Base-by-base conservation (phyloP, 2,888 invertebrate species). In the Drosophila kanekoi region DNA sequence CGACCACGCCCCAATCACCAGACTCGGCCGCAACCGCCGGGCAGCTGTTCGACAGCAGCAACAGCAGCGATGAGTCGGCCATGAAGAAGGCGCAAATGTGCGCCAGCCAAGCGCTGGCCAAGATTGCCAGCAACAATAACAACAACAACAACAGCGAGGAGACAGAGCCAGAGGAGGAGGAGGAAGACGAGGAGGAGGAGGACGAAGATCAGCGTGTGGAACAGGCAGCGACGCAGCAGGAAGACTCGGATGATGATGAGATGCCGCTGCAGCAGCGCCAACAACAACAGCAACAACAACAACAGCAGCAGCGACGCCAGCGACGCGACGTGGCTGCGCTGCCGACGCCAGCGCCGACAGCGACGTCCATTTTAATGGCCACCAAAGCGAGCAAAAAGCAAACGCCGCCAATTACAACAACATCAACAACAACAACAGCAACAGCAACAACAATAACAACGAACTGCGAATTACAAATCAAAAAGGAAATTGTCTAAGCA, bases 31-130 rank as follows among this genome's bases (percentile, higher is more conserved):
- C 90, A 66, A 90, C 87, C 52, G 90, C 91, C 8, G 91, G 90
- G 3, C 91, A 90, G 74, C 81, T 91, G 70, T 91, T 91, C 64
- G 91, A 91, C 61, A 91, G 90, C 82, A 91, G 91, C 82, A 90
- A 89, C 70, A 91, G 91, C 77, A 91, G 90, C 79, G 91, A 91
- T 53, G 91, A 81, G 53, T 79, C 78, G 16, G 87, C 88, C 16
- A 87, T 90, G 90, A 90, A 90, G 43, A 87, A 91, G 73, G 88
- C 91, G 14, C 90, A 91, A 72, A 80, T 90, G 79, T 89, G 90
- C 18, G 90, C 90, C 16, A 84, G 89, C 2, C 81, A 91, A 58
- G 90, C 89, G 9, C 75, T 90, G 68, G 89, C 89, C 45, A 89
- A 89, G 74, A 90, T 90, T 14, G 73, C 33, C 23, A 79, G 61